Percentiles rank a stretch among this genome's conserved stretches.
These are phyloP conservation scores for Agrypnia vestita DNA, from an alignment of 1,140 invertebrate genomes.

Conservation along the genomic window DNA sequence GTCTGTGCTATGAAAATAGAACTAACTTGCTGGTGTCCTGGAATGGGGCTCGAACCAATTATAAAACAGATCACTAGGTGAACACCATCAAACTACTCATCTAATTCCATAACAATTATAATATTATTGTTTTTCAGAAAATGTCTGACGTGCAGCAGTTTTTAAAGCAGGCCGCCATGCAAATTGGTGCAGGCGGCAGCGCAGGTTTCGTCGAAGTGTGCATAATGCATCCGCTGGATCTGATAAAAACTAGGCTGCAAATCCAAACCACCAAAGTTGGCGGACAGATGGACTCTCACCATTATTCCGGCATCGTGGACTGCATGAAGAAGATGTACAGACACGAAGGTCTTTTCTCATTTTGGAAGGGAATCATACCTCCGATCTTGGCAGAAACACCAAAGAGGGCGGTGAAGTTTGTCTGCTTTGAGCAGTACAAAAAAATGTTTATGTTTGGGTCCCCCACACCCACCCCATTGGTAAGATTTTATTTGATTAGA, in stretches of 20 bases:
- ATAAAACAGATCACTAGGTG: no score
- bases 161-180: constrained; percentile 83
- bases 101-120: background rate
- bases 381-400: constrained; percentile 96
- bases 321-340: constrained; percentile 92
- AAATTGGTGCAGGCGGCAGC: constrained; percentile 90
- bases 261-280: constrained; percentile 66
- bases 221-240: constrained; percentile 95
- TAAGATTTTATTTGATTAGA: constrained; percentile 67
- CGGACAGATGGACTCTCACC: constrained; percentile 73
- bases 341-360: constrained; percentile 86
- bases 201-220: constrained; percentile 95
- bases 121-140: constrained; percentile 52
- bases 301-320: constrained; percentile 87
- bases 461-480: constrained; percentile 81
- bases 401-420: constrained; percentile 94
- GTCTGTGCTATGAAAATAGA: no score
- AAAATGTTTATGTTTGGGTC: constrained; percentile 86
- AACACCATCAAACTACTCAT: no score
- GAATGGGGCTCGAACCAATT: no score
- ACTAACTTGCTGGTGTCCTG: no score
- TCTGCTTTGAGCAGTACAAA: constrained; percentile 95
- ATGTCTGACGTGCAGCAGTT: constrained; percentile 71
- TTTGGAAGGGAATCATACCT: constrained; percentile 94
- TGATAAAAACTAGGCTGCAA: constrained; percentile 85